Base-by-base conservation (phyloP, 2,888 invertebrate species). In the Clistopyga incitator region DNA sequence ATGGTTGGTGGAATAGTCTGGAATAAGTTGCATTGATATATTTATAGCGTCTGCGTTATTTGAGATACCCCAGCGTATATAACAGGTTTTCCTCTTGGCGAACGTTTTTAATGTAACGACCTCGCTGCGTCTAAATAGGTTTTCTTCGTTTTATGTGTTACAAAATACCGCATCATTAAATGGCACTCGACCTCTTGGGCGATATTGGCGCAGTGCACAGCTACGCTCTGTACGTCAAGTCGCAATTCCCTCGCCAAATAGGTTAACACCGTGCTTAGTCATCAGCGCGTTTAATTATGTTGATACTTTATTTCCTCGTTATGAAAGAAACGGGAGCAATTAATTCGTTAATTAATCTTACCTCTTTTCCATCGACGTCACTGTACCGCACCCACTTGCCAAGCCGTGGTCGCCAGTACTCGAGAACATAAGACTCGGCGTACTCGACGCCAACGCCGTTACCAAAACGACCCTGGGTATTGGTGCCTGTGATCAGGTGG, bases 391-490 rank as follows among this genome's bases (percentile, higher is more conserved):
- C 94, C 95, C 95, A 96, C 90, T 94, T 94, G 81, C 94, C 94
- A 70, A 95, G 92, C 59, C 94, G 93, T n/a, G 95, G 95, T 85
- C 95, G 91, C 94, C 95, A 95, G 89, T 96, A 96, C 88, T 96
- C 95, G 85, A 96, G 92, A 82, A 95, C 93, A 92, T 95, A 96
- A 70, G 94, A 94, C 89, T 96, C 95, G 38, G 95, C 95, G 91
- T 94, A 96, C 91, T 96, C 96, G 88, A 95, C 94, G 13, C 96
- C 96, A 89, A 95, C 94, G 52, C 96, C 96, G 89, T 96, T 96
- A 54, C 96, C 96, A 90, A 95, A 96, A 76, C 96, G 94, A 47
- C 96, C 96, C 92, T 96, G 96, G 47, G 94, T 94, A 89, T 94
- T 94, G 52, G 96, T 95, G 76, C 94, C 95, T 1, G 96, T 96